phyloP scores from a whole-genome alignment of 53 echinoderm and acorn worm species.

The Patiria pectinifera region DNA sequence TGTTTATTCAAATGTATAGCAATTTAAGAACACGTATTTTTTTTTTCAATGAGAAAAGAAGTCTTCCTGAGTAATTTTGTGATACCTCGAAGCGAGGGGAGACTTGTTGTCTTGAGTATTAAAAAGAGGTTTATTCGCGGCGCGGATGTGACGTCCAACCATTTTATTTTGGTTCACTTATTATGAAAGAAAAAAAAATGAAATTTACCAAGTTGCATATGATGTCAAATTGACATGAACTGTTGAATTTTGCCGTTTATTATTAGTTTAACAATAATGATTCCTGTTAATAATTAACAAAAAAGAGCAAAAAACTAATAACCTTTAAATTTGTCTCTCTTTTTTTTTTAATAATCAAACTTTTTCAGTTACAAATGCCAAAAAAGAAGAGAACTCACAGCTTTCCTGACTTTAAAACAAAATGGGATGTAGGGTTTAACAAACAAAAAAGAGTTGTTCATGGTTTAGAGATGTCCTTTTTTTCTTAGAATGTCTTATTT shows the following conservation, averaged over 20 bases:
- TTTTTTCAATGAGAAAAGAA: conserved; percentile 68
- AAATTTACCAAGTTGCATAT: conserved; percentile 58
- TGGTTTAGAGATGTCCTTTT: conserved; percentile 20
- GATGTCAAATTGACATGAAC: conserved; percentile 47
- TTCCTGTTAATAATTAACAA: conserved; percentile 27
- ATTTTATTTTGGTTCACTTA: conserved; percentile 66
- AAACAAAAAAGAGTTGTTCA: conserved; percentile 31
- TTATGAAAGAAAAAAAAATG: background rate
- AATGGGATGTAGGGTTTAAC: conserved; percentile 41
- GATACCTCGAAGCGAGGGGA: conserved; percentile 13
- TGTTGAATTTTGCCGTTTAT: conserved; percentile 52
- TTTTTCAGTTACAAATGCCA: conserved; percentile 18
- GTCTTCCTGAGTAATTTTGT: conserved; percentile 66
- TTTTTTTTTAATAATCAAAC: background rate
- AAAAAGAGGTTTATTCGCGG: conserved; percentile 58
- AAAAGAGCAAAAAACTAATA: background rate
- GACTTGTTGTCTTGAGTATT: conserved; percentile 61
- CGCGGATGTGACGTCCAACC: conserved; percentile 56
- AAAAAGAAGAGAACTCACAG: background rate
- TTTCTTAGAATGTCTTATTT: conserved; percentile 50
- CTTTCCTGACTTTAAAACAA: conserved; percentile 3
- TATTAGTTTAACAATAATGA: conserved; percentile 43
- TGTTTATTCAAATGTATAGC: conserved; percentile 69
- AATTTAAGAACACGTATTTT: conserved; percentile 62
- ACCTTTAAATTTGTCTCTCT: background rate